phyloP scores from a whole-genome alignment of 2,888 invertebrate species.

The Entomobrya multifasciata region DNA sequence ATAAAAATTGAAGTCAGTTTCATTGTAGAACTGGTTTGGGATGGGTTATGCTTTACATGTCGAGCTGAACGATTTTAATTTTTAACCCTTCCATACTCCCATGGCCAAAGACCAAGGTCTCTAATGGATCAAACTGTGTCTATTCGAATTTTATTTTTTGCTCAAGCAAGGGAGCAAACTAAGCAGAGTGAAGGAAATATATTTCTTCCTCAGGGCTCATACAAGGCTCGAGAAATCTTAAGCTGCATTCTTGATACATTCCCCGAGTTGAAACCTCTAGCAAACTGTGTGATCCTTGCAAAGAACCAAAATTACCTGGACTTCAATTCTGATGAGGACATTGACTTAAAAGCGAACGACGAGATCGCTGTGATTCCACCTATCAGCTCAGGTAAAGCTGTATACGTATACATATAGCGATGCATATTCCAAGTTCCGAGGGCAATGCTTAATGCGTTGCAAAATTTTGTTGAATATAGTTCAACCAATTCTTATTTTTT shows the following conservation, averaged over 20 bases:
- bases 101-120: not conserved
- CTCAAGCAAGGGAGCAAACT: slow-evolving; percentile 91
- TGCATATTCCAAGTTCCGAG: too few species aligned
- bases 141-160: slow-evolving; percentile 92
- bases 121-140: slow-evolving; percentile 73
- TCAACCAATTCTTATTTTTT: too few species aligned
- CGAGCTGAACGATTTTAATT: not conserved
- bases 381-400: slow-evolving; percentile 91
- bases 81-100: too few species aligned
- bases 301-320: slow-evolving; percentile 91
- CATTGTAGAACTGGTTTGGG: not conserved
- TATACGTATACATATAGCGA: too few species aligned
- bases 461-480: not conserved
- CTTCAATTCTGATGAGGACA: slow-evolving; percentile 82
- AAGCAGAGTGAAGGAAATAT: slow-evolving; percentile 85
- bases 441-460: too few species aligned
- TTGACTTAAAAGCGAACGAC: slow-evolving; percentile 87
- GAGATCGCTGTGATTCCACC: slow-evolving; percentile 96
- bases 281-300: slow-evolving; percentile 88
- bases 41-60: too few species aligned
- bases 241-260: slow-evolving; percentile 85
- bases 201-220: slow-evolving; percentile 81
- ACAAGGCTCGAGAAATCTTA: slow-evolving; percentile 85
- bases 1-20: too few species aligned
- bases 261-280: slow-evolving; percentile 85